Base-by-base conservation (phyloP, 2,888 invertebrate genomes). In the Caprella mutica region DNA sequence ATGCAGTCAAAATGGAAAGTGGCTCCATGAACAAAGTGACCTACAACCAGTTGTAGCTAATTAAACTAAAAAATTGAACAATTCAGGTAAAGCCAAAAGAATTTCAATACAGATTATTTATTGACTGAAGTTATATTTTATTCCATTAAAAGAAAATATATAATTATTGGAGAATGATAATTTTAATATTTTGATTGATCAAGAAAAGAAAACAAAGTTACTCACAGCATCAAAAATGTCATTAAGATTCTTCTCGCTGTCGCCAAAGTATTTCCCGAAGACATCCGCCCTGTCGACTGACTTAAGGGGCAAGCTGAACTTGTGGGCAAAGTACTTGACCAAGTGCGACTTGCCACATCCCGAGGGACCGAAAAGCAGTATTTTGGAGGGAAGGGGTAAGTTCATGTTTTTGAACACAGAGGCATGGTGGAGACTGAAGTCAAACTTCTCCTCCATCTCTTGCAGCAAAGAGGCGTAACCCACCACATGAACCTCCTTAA, bases 211-310 rank as follows among this genome's bases (percentile, higher is more conserved):
- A 5, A n/a, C n/a, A 23, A 30, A 5, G 26, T 3, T 17, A 14
- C 5, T 40, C 58, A 63, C 63, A 57, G 55, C 33, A 2, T 48
- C 27, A 39, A 63, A 63, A 24, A 63, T 52, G 23, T 33, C 52
- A 5, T 52, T 55, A 3, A 63, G 40, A 23, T 63, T 63, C 26
- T 59, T 54, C 35, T 63, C 63, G 27, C 59, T 59, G 33, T 63
- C 63, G 21, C 63, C 63, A 46, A 63, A 63, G 44, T 63, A 63
- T 33, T 63, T 63, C n/a, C 63, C 59, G 21, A 63, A 56, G 8
- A 63, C 58, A 5, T 57, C 59, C 3, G 63, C 56, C 26, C 63
- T 46, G 29, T 55, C 59, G 17, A 59, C 58, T 19, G 57, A 42
- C 33, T 55, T 57, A 12, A 59, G 38, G 30, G 24, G 42, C 27